Percentiles rank a stretch among this genome's conserved stretches.
phyloP scores from a whole-genome alignment of 2,797 vertebrate species.

The Harpagifer antarcticus region DNA sequence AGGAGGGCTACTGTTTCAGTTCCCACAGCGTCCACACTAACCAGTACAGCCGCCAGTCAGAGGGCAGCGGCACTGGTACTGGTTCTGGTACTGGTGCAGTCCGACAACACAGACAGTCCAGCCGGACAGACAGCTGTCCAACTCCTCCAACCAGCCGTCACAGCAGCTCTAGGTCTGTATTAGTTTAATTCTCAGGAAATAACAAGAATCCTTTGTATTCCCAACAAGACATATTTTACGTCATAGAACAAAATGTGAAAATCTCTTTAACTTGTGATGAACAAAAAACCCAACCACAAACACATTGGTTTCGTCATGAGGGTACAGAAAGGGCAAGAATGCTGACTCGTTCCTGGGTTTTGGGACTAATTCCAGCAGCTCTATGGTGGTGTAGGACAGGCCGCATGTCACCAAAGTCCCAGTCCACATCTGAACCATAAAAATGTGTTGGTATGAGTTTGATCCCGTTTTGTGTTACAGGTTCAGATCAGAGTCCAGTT shows the following conservation, averaged over 20 bases:
- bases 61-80: constrained; percentile 40
- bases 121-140: constrained; percentile 72
- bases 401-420: neutral
- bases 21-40: constrained; percentile 79
- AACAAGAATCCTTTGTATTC: neutral
- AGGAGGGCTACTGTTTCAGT: constrained; percentile 83
- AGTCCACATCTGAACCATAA: too few relatives aligned
- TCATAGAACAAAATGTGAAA: too few relatives aligned
- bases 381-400: neutral
- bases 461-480: constrained; percentile 52
- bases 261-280: too few relatives aligned
- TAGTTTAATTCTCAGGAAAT: neutral
- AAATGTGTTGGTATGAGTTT: neutral
- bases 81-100: constrained; percentile 15
- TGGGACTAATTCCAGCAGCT: too few relatives aligned
- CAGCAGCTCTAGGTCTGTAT: constrained; percentile 52
- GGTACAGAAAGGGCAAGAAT: too few relatives aligned
- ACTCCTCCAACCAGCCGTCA: constrained; percentile 66
- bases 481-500: constrained; percentile 79
- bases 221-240: too few relatives aligned
- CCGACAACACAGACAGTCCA: constrained; percentile 65
- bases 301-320: too few relatives aligned
- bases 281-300: too few relatives aligned
- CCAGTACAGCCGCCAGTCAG: constrained; percentile 78
- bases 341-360: too few relatives aligned